Conservation (phyloP, 2,888 invertebrate genomes). For the Agrotis segetum region DNA sequence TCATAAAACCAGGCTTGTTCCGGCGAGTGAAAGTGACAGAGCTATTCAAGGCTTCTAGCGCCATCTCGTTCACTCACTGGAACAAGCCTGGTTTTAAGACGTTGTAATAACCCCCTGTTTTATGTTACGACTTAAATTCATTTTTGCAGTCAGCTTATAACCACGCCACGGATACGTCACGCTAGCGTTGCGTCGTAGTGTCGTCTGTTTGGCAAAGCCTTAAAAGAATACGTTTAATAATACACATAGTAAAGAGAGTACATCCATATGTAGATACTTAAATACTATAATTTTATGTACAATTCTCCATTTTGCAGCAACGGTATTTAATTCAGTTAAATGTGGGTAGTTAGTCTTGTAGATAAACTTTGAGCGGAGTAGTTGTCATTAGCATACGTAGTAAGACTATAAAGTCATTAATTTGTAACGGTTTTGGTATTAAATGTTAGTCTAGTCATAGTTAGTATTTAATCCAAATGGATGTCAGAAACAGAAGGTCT, state of each 20-base stretch:
- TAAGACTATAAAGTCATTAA: not conserved
- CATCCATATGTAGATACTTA: not conserved
- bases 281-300: conserved; percentile 4
- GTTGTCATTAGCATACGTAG: conserved; percentile 37
- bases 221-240: not conserved
- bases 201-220: not conserved
- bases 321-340: conserved; percentile 7
- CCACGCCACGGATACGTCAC: no score
- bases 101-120: no score
- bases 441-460: not conserved
- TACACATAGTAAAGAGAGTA: not conserved
- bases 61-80: no score
- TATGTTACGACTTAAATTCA: no score
- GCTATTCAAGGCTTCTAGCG: no score
- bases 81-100: no score
- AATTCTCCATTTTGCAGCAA: conserved; percentile 1
- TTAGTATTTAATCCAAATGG: not conserved
- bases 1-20: no score
- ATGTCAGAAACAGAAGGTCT: not conserved
- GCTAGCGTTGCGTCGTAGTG: no score
- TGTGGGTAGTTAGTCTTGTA: conserved; percentile 16
- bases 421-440: not conserved
- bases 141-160: no score
- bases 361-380: conserved; percentile 46
- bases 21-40: no score